These are phyloP conservation scores for Ondatra zibethicus DNA, from an alignment of 2,113 vertebrate genomes.

Conservation along the genomic window DNA sequence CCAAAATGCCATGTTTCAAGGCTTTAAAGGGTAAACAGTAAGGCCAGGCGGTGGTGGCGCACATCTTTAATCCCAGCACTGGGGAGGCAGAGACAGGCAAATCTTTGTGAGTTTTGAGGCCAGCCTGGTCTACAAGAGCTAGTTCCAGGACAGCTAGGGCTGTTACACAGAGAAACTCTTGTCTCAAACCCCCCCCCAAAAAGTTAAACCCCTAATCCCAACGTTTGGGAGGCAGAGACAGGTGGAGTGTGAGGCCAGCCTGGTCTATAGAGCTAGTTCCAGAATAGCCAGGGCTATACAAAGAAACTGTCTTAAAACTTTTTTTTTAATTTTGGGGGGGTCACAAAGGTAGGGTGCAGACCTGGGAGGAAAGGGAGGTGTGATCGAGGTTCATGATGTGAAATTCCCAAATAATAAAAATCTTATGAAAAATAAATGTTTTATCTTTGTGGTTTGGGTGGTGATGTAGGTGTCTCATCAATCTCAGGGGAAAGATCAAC, in stretches of 20 bases:
- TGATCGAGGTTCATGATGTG: neutral
- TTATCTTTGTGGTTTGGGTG: constrained; percentile 2
- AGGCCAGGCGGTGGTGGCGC: too few species aligned
- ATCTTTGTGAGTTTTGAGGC: too few species aligned
- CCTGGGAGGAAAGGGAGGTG: neutral
- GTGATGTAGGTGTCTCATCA: neutral
- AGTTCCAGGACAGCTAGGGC: too few species aligned
- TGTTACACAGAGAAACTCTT: too few species aligned
- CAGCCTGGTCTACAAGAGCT: too few species aligned
- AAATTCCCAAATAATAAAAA: neutral
- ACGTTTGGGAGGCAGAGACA: neutral
- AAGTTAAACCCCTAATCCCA: neutral
- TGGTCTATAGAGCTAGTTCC: neutral
- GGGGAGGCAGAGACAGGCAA: too few species aligned
- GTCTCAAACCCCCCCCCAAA: too few species aligned
- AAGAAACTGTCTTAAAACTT: neutral
- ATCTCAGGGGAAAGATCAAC: too few species aligned
- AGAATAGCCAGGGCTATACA: neutral
- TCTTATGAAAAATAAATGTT: neutral
- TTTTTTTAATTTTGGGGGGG: neutral
- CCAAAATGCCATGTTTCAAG: constrained; percentile 32
- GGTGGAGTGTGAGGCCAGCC: neutral
- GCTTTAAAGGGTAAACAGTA: neutral
- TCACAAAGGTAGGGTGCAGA: neutral
- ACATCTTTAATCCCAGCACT: neutral